Evolutionary conservation across 1,140 invertebrate genomes (phyloP).

Genomic region (Zaprionus kolodkinae): DNA sequence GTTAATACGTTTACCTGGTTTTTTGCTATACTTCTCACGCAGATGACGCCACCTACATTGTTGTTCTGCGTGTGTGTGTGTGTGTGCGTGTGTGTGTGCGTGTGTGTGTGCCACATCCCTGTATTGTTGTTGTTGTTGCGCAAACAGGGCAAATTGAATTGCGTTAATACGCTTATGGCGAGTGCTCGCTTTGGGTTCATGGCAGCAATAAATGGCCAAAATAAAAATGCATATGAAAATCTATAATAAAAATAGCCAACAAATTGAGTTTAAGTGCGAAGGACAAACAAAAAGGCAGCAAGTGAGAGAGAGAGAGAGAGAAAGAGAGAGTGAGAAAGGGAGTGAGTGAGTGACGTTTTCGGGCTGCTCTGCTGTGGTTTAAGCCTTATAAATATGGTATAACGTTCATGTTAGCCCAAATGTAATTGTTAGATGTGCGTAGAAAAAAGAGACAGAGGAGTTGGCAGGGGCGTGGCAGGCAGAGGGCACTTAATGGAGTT

Average conservation of each 20-base stretch:
- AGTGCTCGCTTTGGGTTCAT: constrained; percentile 31
- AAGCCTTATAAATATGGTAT: constrained; percentile 41
- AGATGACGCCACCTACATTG: constrained; percentile 63
- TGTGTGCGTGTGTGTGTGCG: too few species aligned
- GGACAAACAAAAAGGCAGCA: constrained; percentile 11
- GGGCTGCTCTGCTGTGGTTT: constrained; percentile 20
- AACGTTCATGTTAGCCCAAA: constrained; percentile 35
- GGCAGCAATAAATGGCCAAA: constrained; percentile 63
- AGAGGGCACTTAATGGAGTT: constrained; percentile 22
- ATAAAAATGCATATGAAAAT: constrained; percentile 74
- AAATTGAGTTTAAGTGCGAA: constrained; percentile 74
- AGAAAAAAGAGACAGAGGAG: neutral
- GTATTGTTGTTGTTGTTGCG: constrained; percentile 23
- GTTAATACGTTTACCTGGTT: constrained; percentile 76
- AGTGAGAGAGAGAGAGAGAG: too few species aligned
- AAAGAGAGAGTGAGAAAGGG: neutral
- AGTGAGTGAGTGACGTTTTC: neutral
- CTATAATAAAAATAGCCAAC: constrained; percentile 69
- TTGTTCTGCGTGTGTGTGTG: neutral
- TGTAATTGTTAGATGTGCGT: constrained; percentile 34
- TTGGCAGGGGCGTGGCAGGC: neutral
- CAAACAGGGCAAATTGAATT: constrained; percentile 72
- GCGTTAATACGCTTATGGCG: constrained; percentile 79
- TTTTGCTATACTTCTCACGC: constrained; percentile 44
- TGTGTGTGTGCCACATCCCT: neutral